A percentile compares a stretch with the other conserved stretches of the same genome.
Conservation (phyloP, 2,113 vertebrate genomes). For the Polyodon spathula region DNA sequence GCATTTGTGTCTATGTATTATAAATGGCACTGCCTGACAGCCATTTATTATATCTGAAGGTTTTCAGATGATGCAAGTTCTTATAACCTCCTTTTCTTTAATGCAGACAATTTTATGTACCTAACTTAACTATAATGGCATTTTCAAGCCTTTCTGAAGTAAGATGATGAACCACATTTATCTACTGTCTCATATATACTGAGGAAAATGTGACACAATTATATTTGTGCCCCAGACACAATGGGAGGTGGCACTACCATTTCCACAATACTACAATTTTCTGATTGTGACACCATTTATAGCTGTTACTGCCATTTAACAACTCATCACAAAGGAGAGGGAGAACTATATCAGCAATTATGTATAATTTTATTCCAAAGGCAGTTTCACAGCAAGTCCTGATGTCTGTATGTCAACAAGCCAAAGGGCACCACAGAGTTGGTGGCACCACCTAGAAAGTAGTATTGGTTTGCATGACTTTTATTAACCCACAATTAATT, state of each 20-base stretch:
- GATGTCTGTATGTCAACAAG: too few species aligned
- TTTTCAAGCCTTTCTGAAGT: slow-evolving; percentile 54
- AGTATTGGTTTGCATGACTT: too few species aligned
- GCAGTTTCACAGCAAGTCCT: too few species aligned
- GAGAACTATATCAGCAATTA: neutral
- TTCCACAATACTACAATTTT: slow-evolving; percentile 44
- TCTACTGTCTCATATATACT: slow-evolving; percentile 33
- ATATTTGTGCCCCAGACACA: slow-evolving; percentile 34
- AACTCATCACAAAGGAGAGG: too few species aligned
- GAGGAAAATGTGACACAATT: slow-evolving; percentile 45
- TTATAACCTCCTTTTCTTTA: slow-evolving; percentile 41
- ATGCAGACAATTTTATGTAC: slow-evolving; percentile 50
- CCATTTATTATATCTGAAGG: slow-evolving; percentile 48
- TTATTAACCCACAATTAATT: too few species aligned
- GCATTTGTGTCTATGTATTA: slow-evolving; percentile 33
- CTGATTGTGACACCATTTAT: slow-evolving; percentile 36
- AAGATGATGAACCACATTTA: slow-evolving; percentile 44
- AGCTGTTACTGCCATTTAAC: slow-evolving; percentile 30
- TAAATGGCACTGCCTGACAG: slow-evolving; percentile 43
- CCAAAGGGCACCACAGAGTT: too few species aligned
- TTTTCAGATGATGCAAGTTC: slow-evolving; percentile 42
- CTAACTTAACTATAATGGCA: slow-evolving; percentile 45
- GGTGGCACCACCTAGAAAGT: slow-evolving; percentile 6
- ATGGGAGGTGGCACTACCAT: slow-evolving; percentile 38
- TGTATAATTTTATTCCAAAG: neutral